phyloP scores from a whole-genome alignment of 2,888 invertebrate genomes.

The Seira ritae region DNA sequence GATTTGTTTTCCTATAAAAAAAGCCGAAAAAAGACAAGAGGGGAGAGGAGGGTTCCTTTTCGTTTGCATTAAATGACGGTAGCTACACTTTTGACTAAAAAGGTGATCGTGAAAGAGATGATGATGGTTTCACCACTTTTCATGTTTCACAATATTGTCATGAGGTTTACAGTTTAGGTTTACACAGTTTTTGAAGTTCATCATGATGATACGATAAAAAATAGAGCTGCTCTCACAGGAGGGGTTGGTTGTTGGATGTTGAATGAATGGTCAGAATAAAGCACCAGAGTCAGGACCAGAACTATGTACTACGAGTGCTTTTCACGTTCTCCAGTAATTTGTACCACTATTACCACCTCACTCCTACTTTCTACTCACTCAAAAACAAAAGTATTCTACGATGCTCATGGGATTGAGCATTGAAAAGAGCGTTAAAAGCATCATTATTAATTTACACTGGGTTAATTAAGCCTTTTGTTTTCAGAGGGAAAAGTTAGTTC shows the following conservation, averaged over 20 bases:
- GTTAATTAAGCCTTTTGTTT: constrained; percentile 71
- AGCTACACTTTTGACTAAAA: not conserved
- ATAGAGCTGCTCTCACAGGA: too few species aligned
- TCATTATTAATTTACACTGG: constrained; percentile 70
- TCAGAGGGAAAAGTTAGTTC: constrained; percentile 25
- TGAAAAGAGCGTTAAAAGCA: constrained; percentile 73
- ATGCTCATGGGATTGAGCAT: constrained; percentile 57
- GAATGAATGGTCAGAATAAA: constrained; percentile 1
- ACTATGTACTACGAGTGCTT: too few species aligned
- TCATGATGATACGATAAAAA: too few species aligned
- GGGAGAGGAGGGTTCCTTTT: not conserved
- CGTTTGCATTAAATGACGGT: too few species aligned
- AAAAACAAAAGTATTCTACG: constrained; percentile 22
- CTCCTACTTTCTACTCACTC: too few species aligned
- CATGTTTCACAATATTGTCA: constrained; percentile 60
- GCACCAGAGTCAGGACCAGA: not conserved
- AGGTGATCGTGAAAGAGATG: not conserved
- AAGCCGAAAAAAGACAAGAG: not conserved
- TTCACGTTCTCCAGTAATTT: constrained; percentile 10
- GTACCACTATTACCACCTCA: constrained; percentile 10
- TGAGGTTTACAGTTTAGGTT: too few species aligned
- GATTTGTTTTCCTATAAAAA: too few species aligned
- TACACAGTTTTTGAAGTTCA: too few species aligned
- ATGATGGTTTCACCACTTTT: not conserved
- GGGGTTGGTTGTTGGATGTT: too few species aligned